Percentiles rank a stretch among this genome's conserved stretches.
These are phyloP conservation scores for Sebastes vulpes DNA, from an alignment of 2,797 vertebrate species.

Conservation along the genomic window DNA sequence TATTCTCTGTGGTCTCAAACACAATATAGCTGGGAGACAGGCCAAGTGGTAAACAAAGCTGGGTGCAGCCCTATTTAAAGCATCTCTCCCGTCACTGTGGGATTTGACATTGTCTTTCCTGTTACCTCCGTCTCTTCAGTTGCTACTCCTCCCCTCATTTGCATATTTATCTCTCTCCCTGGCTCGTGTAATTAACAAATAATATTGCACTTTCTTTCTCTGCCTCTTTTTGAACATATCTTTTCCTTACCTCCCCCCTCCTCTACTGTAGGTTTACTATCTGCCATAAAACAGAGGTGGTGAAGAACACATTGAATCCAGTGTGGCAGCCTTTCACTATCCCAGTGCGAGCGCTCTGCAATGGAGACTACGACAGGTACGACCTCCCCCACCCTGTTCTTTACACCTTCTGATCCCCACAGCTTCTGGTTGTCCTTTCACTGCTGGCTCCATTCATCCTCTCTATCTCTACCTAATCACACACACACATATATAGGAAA, in stretches of 20 bases:
- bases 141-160: conserved; percentile 28
- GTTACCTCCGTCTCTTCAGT: neutral
- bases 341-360: conserved; percentile 92
- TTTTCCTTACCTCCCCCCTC: conserved; percentile 11
- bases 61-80: conserved; percentile 24
- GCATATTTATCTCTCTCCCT: conserved; percentile 21
- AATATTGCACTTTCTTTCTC: neutral
- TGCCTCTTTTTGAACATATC: conserved; percentile 4
- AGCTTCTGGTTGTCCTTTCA: neutral
- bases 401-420: neutral
- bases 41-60: conserved; percentile 49
- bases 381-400: neutral
- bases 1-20: conserved; percentile 42
- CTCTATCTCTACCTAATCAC: neutral
- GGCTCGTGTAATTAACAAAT: conserved; percentile 35
- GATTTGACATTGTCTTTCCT: conserved; percentile 27
- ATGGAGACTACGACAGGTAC: conserved; percentile 93
- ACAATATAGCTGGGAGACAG: conserved; percentile 33
- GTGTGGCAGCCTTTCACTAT: conserved; percentile 92
- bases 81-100: conserved; percentile 12
- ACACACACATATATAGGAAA: neutral
- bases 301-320: conserved; percentile 92
- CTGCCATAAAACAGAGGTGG: conserved; percentile 95
- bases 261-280: conserved; percentile 89
- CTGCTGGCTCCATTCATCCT: neutral